Evolutionary conservation across 2,888 invertebrate genomes (phyloP), one percentile per base, ranked within the genome.

Genomic region (Augiades crinisus): DNA sequence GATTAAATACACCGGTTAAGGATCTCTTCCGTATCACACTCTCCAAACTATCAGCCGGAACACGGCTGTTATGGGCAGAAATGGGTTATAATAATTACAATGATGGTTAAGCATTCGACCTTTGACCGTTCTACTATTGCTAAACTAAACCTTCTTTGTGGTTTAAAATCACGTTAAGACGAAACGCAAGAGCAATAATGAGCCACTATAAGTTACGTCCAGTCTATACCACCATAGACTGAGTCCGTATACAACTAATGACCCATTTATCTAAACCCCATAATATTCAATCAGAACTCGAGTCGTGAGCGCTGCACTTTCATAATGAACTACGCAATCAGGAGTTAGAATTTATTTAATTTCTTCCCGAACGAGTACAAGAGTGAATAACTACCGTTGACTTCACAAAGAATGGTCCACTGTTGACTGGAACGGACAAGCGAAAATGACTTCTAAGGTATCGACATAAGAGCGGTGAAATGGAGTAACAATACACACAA

Each of bases 381-480:
- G 53, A 54, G 49, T 54, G 49, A 24, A 34, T 56, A 45, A 56
- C 53, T 47, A 52, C 44, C 40, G 49, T 55, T 49, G 47, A 49
- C 38, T 50, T 33, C 45, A 36, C 45, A 45, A 45, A 53, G 45
- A 56, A 40, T 27, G 37, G 21, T 27, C 27, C 40, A 31, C 41
- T 38, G 45, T 22, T 41, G 14, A 13, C 5, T 1, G 8, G 8
- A 2, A 31, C 30, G 13, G 21, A 52, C 58, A 56, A 50, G 47
- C 55, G 34, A 61, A 56, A 57, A 43, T 59, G 50, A 53, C 57
- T 60, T 60, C 62, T 59, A 58, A 12, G 7, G 38, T 58, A 54
- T 56, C 38, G 59, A 53, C 62, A 60, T 61, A 60, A 62, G 59
- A 62, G 51, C 55, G 55, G 54, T 50, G 56, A 61, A 59, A 60